Evolutionary conservation across 1,140 invertebrate genomes (phyloP), one percentile per base, ranked within the genome.

Genomic region (Sesamia nonagrioides): DNA sequence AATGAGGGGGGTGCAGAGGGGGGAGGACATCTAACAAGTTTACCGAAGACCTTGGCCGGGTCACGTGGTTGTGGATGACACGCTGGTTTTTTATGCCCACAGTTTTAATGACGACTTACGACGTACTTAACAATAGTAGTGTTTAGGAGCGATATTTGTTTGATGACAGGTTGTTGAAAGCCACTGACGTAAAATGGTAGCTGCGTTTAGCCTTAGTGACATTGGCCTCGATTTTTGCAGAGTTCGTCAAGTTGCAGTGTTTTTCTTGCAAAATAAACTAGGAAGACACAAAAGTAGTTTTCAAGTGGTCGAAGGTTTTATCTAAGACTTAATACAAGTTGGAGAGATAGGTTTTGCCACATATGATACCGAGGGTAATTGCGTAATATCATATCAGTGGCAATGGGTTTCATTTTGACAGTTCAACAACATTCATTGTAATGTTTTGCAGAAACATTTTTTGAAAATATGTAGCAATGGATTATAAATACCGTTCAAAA

Each of bases 1-100:
- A 77, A 37, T 63, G 69, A 52, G 37, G 73, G 78, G 52, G 75
- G 58, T 33, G 48, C 63, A 6, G 68, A n/a, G 60, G 37, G 60
- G 35, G 61, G 63, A 52, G 35, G 61, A 48, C 63, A 60, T 33
- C 66, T 79, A 82, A 82, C 80, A 54, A 84, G 80, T 82, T 84
- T 82, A 84, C 37, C 15, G 37, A 42, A 71, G 73, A 80, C 83
- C 81, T 82, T 82, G 83, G 79, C 48, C 69, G 61, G 78, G 78
- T 73, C 81, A 77, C 66, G 50, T 80, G 69, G 73, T 33, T 17
- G 13, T 9, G 54, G 56, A 48, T 72, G 27, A 79, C 73, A 75
- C 35, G 52, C 52, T 18, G 71, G 63, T 68, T 45, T 58, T 58
- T 56, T 73, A 21, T 73, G 27, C 71, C 33, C 9, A 33, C 48